Conservation (phyloP, 64 coral and sea anemone species). For the Pocillopora verrucosa region DNA sequence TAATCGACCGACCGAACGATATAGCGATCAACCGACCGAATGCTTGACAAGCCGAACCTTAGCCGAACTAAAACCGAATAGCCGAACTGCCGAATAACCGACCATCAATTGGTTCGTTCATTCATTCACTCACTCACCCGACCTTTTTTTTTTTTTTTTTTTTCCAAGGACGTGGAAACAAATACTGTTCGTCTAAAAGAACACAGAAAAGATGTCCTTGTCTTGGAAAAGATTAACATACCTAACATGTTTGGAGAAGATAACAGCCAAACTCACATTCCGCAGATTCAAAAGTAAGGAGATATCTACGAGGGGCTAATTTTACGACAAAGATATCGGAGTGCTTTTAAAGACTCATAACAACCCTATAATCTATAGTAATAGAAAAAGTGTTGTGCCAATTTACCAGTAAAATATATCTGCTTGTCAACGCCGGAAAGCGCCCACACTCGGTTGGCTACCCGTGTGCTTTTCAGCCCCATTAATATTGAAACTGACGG, state of each 20-base stretch:
- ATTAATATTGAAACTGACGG: no score
- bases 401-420: no score
- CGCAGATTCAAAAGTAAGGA: conserved; percentile 41
- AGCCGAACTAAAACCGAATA: not conserved
- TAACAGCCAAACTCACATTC: no score
- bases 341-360: no score
- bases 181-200: conserved; percentile 82
- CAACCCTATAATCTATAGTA: no score
- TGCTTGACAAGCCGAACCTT: not conserved
- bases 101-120: not conserved
- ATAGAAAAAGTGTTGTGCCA: no score
- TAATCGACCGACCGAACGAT: not conserved
- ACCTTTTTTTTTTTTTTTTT: not conserved
- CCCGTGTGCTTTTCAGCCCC: no score
- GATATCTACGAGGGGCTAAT: not conserved
- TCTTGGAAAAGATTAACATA: conserved; percentile 63
- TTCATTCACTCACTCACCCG: not conserved
- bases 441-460: no score
- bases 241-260: conserved; percentile 3
- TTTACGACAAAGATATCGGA: no score
- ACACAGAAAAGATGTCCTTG: conserved; percentile 61
- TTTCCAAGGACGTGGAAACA: conserved; percentile 63
- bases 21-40: not conserved
- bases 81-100: not conserved
- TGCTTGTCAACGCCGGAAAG: no score